Evolutionary conservation across 1,140 invertebrate genomes (phyloP).

Genomic region (Pseudomyrmex flavicornis): DNA sequence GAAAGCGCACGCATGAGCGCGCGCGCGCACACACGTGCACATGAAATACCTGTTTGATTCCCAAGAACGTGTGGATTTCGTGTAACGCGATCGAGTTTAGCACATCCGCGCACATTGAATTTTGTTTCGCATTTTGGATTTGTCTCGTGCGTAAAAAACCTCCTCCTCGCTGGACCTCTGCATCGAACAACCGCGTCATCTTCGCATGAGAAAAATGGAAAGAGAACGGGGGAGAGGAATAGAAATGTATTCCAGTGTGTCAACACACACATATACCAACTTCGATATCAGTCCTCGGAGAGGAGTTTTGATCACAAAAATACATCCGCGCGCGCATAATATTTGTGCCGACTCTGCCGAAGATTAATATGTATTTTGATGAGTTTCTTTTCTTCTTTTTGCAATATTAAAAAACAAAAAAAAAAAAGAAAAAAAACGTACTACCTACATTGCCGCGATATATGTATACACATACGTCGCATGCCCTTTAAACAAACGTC

Average conservation of each 20-base stretch:
- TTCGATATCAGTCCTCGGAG: too few relatives aligned
- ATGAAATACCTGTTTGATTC: slow-evolving; percentile 56
- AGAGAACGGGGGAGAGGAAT: too few relatives aligned
- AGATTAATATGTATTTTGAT: slow-evolving; percentile 42
- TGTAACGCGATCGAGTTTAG: slow-evolving; percentile 34
- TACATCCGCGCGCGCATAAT: not conserved
- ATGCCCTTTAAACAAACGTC: slow-evolving; percentile 28
- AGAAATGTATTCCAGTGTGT: slow-evolving; percentile 7
- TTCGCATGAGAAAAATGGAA: slow-evolving; percentile 4
- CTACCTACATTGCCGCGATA: not conserved
- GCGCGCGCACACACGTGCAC: not conserved
- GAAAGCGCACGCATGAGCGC: slow-evolving; percentile 24
- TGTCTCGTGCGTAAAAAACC: not conserved
- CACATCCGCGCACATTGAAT: slow-evolving; percentile 17
- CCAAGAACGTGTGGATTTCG: slow-evolving; percentile 29
- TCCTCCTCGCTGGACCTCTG: too few relatives aligned
- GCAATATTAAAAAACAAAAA: too few relatives aligned
- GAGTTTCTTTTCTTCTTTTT: not conserved
- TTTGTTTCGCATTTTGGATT: slow-evolving; percentile 4
- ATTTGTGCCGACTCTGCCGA: not conserved
- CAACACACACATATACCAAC: not conserved
- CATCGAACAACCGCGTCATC: too few relatives aligned
- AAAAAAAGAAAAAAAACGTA: too few relatives aligned
- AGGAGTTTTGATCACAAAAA: not conserved
- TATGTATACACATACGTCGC: not conserved